Evolutionary conservation across 2,797 vertebrate species (phyloP), one percentile per base, ranked within the genome.

Genomic region (Craterocephalus amniculus): DNA sequence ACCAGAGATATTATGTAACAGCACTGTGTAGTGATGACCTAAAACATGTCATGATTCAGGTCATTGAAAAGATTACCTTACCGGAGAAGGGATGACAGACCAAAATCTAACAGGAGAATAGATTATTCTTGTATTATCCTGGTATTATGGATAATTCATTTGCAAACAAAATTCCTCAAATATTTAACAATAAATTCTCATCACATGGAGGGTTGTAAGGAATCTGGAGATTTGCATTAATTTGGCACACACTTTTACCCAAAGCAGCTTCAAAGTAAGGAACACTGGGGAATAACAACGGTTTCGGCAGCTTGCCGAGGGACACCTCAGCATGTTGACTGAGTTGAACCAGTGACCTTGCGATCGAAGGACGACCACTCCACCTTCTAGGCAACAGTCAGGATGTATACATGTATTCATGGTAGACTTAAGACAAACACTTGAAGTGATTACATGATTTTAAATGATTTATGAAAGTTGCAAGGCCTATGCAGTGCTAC

Each of bases 371-470:
- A 31, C 26, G 5, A 31, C 14, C 26, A 9, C 12, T 26, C 4
- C 4, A 52, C 24, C 49, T 52, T 13, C 2, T 11, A 10, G n/a
- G 48, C 48, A 9, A 49, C 49, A 52, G 12, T 24, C 9, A 27
- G 20, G 11, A 27, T 52, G 22, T 38, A 10, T 27, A 45, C 22
- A 60, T 69, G n/a, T 60, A 14, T 52, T 60, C 16, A 32, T 27
- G 27, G 45, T 60, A 45, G 56, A 48, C 38, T 63, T 34, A 24
- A 63, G 51, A 69, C 24, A 58, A 70, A 70, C 35, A 40, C 52
- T 45, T 57, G 14, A 35, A 11, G 54, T 48, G 12, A 35, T 62
- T 24, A 43, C 36, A 18, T 55, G 2, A 26, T 48, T 22, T 32
- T 45, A 8, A 63, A 70, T 35, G 31, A 29, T 63, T 49, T 56